phyloP scores from a whole-genome alignment of 1,140 invertebrate genomes.

The Drosophila willistoni region DNA sequence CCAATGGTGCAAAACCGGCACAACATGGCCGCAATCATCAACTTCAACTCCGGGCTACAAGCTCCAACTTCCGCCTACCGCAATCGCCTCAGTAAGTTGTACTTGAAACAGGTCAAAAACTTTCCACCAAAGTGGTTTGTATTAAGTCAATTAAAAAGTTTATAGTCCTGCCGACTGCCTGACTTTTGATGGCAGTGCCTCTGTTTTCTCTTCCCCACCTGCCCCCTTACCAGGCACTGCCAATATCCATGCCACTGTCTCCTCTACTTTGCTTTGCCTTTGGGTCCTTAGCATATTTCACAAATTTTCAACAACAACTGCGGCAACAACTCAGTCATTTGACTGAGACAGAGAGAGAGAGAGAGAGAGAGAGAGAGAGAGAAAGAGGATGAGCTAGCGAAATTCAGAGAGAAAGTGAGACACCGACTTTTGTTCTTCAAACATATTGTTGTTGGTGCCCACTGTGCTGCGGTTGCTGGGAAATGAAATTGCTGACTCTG shows the following conservation, averaged over 20 bases:
- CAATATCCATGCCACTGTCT: conserved; percentile 25
- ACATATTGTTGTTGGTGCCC: conserved; percentile 30
- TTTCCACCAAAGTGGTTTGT: conserved; percentile 81
- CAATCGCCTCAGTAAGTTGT: conserved; percentile 55
- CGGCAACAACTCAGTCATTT: conserved; percentile 62
- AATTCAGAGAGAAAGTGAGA: neutral
- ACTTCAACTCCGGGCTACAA: conserved; percentile 49
- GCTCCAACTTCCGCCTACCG: conserved; percentile 20
- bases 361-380: too few species aligned
- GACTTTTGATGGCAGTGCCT: conserved; percentile 60
- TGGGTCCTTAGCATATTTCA: conserved; percentile 69
- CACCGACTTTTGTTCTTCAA: conserved; percentile 22
- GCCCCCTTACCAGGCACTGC: neutral
- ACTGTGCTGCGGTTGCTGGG: conserved; percentile 51
- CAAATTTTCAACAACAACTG: conserved; percentile 58
- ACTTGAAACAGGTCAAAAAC: conserved; percentile 79
- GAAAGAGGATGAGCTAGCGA: neutral
- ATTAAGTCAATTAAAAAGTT: conserved; percentile 82
- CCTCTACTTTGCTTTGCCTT: conserved; percentile 15
- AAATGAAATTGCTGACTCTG: neutral
- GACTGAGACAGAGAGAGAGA: conserved; percentile 21
- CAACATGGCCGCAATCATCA: conserved; percentile 78
- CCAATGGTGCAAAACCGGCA: conserved; percentile 42
- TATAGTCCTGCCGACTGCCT: conserved; percentile 78
- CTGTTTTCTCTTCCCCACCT: conserved; percentile 12